These are phyloP conservation scores for Salvelinus alpinus DNA, from an alignment of 2,113 vertebrate genomes.

Conservation along the genomic window DNA sequence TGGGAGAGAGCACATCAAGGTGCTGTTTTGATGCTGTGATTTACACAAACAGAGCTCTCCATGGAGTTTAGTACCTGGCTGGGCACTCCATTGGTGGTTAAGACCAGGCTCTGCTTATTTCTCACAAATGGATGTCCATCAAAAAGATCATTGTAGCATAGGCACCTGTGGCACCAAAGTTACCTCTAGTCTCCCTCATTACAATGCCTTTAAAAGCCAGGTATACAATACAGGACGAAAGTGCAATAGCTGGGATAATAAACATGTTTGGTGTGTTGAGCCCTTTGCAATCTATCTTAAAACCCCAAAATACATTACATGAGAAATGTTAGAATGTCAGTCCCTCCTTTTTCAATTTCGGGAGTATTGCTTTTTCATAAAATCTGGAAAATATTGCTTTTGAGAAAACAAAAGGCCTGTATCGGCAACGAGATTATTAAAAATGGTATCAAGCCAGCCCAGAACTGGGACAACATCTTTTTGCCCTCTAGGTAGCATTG, in stretches of 20 bases:
- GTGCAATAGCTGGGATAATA: constrained; percentile 43
- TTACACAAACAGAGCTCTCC: constrained; percentile 9
- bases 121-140: background rate
- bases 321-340: constrained; percentile 43
- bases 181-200: constrained; percentile 32
- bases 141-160: background rate
- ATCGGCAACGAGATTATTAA: constrained; percentile 67
- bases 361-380: constrained; percentile 64
- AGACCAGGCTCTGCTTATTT: background rate
- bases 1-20: constrained; percentile 17
- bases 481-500: constrained; percentile 57
- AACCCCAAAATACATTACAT: constrained; percentile 48
- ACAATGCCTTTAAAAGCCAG: constrained; percentile 23
- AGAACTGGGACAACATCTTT: constrained; percentile 56
- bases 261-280: constrained; percentile 47
- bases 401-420: constrained; percentile 33
- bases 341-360: constrained; percentile 57
- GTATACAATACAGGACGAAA: constrained; percentile 1
- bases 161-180: constrained; percentile 30
- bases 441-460: constrained; percentile 50
- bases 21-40: constrained; percentile 19
- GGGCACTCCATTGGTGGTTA: background rate
- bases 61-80: constrained; percentile 21
- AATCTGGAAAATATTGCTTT: constrained; percentile 56
- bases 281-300: constrained; percentile 42